Base-by-base conservation (phyloP, 2,888 invertebrate genomes). In the Pristionchus fissidentatus region DNA sequence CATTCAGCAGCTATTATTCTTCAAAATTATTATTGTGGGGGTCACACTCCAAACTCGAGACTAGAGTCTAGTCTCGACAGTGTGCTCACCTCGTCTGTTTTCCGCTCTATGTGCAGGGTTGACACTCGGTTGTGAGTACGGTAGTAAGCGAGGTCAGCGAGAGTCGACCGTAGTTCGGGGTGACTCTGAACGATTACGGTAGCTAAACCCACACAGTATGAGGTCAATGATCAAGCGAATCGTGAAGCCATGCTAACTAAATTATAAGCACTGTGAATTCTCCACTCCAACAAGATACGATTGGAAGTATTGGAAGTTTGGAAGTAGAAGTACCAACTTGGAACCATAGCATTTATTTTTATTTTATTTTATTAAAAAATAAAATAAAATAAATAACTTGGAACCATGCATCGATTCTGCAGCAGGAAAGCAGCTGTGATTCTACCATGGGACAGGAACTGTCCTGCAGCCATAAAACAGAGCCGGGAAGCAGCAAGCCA, bases 111-210 rank as follows among this genome's bases (percentile, higher is more conserved):
- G 55, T 83, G 83, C 1, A 83, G 41, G 1, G 83, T 83, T 10
- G 83, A 83, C 38, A 83, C 83, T 10, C 83, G 43, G 55, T 55
- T 83, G 49, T 83, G 83, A 5, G 83, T 83, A 3, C 73, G 70
- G 38, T 57, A 41, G 70, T 38, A 83, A 15, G 70, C n/a, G 10
- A 15, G 15, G 55, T 83, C 83, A 19, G 55, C 38, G 26, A 83
- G 83, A 38, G 83, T 41, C n/a, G 83, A 83, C 3, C 70, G 70
- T 26, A 83, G 41, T n/a, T 83, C 83, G 52, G 83, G 83, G 49
- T 70, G 73, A 15, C 38, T 83, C 83, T 83, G 83, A 49, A 83
- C 0, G 79, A 41, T 41, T 70, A 70, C 10, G 75, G 32, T 3
- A 80, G 26, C 13, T 13, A 38, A n/a, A 13, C 57, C 10, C 13